Evolutionary conservation across 2,113 vertebrate genomes (phyloP), one percentile per base, ranked within the genome.

Genomic region (Trichomycterus rosablanca): DNA sequence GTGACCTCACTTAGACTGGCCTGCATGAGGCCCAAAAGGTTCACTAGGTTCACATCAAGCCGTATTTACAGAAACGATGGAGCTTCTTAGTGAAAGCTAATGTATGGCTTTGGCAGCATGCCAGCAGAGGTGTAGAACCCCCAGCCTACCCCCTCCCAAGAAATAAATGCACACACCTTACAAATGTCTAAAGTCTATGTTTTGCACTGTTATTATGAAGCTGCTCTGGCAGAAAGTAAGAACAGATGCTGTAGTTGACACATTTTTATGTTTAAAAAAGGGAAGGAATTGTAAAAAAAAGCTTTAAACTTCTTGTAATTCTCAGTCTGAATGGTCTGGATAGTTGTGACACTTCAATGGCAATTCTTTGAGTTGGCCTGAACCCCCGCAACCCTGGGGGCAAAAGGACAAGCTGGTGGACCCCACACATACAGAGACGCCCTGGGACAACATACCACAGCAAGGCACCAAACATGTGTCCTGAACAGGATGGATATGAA

Each of bases 351-450:
- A 51, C 40, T 53, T 43, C 28, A 59, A 63, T 59, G 67, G 64
- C 63, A 72, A 67, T 63, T 72, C 65, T 72, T 72, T 35, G 40
- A 68, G 34, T 34, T 72, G 70, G 61, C 34, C 49, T 59, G 28
- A 59, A 63, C 40, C 20, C 14, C 37, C 42, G 18, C 22, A 56
- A 58, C 34, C 39, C 46, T 44, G 45, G 43, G 32, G 32, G 44
- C 23, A 43, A 59, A 63, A 67, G 53, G 42, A 19, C 35, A 57
- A 37, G n/a, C 46, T 14, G 30, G n/a, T 40, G 59, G 70, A 72
- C 64, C 70, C 50, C 64, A 63, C 70, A 63, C 64, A 63, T 42
- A 64, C 52, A 65, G 39, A 53, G 39, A 10, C 43, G 23, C 46
- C n/a, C n/a, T 10, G 19, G 57, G 42, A 54, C 15, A 43, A 30